Base-by-base conservation (phyloP, 2,113 vertebrate genomes). In the Passerina amoena region DNA sequence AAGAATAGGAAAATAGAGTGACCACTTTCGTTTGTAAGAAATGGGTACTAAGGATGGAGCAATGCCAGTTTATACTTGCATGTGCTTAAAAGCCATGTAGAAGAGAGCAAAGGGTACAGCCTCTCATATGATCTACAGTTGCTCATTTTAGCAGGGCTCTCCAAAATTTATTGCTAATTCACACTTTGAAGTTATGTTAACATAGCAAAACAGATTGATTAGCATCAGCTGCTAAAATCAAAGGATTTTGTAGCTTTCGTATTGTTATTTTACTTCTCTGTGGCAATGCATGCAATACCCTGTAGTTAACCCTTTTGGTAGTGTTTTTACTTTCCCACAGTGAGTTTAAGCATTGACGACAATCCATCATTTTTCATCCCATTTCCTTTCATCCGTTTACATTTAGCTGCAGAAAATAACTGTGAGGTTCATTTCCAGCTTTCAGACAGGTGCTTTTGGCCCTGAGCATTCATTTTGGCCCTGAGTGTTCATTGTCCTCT, bases 61-160 rank as follows among this genome's bases (percentile, higher is more conserved):
- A 82, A 51, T 35, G 45, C 11, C 13, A 37, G 2, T 13, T 27
- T 33, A 9, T 53, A n/a, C 45, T 38, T 33, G 2, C 8, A 28
- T 16, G 30, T 37, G 25, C 9, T 14, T 57, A 54, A 66, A 78
- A 79, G 4, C 30, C 0, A 0, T 53, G 53, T 30, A 57, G 22
- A 30, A 50, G 7, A 23, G 30, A 59, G 35, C 6, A 68, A 64
- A 78, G 31, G 42, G 14, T 61, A 33, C 12, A 81, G 47, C 14
- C 31, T 45, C 14, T 27, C 21, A 12, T 44, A 25, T 65, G 20
- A n/a, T n/a, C 18, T 22, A 27, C 19, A 50, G 14, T 42, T 82
- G 17, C 17, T 80, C 8, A 19, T 76, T 82, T 80, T n/a, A 64
- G 18, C 10, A 71, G 20, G 6, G 12, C 27, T 30, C 27, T 82